Percentiles rank a stretch among this genome's conserved stretches.
Conservation (phyloP, 2,797 vertebrate genomes). For the Paedocypris micromegethes region DNA sequence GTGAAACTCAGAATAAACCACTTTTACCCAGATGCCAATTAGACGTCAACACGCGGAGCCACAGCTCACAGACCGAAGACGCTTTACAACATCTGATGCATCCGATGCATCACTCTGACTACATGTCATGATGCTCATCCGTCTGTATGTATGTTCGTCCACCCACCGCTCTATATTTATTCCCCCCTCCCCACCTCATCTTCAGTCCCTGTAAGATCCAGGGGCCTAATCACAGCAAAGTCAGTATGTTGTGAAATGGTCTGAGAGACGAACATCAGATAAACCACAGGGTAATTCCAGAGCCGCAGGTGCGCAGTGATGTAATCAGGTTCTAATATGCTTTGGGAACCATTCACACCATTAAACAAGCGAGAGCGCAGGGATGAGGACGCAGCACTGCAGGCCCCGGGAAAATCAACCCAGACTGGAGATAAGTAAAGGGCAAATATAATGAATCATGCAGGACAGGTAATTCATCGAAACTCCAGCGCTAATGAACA, state of each 20-base stretch:
- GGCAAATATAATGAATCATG: constrained; percentile 28
- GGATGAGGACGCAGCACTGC: background rate
- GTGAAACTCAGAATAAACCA: constrained; percentile 23
- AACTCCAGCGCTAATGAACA: constrained; percentile 32
- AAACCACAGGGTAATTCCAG: constrained; percentile 3
- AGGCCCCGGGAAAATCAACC: constrained; percentile 11
- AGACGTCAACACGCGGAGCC: constrained; percentile 3
- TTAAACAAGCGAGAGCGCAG: constrained; percentile 14
- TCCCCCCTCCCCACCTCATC: background rate
- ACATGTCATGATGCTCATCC: too few species aligned
- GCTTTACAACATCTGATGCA: too few species aligned
- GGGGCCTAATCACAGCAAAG: background rate
- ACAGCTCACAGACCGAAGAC: background rate
- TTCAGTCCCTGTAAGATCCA: constrained; percentile 1
- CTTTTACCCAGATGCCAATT: constrained; percentile 29
- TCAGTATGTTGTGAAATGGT: background rate
- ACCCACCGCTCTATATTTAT: too few species aligned
- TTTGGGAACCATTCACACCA: constrained; percentile 23
- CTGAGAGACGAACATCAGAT: constrained; percentile 8
- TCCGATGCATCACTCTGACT: too few species aligned
- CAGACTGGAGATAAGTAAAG: constrained; percentile 26
- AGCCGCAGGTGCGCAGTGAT: constrained; percentile 23
- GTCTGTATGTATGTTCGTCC: too few species aligned
- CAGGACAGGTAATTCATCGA: constrained; percentile 35
- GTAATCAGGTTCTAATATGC: constrained; percentile 15